Conservation (phyloP, 2,888 invertebrate species). For the Noctuana brunneofusca region DNA sequence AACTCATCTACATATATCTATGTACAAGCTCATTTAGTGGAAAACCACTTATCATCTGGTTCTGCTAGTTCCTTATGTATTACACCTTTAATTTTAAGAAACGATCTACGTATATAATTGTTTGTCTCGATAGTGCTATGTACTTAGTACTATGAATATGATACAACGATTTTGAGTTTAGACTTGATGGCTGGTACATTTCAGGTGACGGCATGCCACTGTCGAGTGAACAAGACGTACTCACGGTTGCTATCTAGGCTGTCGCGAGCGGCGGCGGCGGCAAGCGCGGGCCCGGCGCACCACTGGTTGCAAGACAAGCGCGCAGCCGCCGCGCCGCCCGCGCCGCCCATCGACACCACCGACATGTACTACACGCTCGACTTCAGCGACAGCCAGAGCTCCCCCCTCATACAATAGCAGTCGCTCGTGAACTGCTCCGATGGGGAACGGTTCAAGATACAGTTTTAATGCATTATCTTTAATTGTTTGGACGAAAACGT, state of each 20-base stretch:
- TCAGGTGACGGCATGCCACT: slow-evolving; percentile 90
- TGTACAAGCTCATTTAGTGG: too few species aligned
- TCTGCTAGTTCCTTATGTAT: too few species aligned
- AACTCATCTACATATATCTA: too few species aligned
- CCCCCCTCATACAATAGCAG: slow-evolving; percentile 88
- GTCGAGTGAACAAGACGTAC: slow-evolving; percentile 90
- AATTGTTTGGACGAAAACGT: background rate
- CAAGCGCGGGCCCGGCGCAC: slow-evolving; percentile 55
- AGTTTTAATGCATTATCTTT: slow-evolving; percentile 53
- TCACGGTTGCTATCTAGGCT: slow-evolving; percentile 84
- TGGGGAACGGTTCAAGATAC: slow-evolving; percentile 77
- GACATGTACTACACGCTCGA: slow-evolving; percentile 91
- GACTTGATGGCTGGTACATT: slow-evolving; percentile 41
- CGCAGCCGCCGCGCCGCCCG: slow-evolving; percentile 51
- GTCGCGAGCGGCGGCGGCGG: slow-evolving; percentile 64
- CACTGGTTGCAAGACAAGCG: slow-evolving; percentile 85
- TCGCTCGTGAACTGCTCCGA: slow-evolving; percentile 76
- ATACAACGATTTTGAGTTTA: too few species aligned
- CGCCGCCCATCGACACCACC: slow-evolving; percentile 82
- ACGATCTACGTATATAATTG: too few species aligned
- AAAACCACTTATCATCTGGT: too few species aligned
- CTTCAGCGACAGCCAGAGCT: slow-evolving; percentile 89
- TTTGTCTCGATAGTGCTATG: too few species aligned
- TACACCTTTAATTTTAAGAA: too few species aligned
- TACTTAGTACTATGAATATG: too few species aligned